Base-by-base conservation (phyloP, 2,888 invertebrate species). In the Anthrax anthrax region DNA sequence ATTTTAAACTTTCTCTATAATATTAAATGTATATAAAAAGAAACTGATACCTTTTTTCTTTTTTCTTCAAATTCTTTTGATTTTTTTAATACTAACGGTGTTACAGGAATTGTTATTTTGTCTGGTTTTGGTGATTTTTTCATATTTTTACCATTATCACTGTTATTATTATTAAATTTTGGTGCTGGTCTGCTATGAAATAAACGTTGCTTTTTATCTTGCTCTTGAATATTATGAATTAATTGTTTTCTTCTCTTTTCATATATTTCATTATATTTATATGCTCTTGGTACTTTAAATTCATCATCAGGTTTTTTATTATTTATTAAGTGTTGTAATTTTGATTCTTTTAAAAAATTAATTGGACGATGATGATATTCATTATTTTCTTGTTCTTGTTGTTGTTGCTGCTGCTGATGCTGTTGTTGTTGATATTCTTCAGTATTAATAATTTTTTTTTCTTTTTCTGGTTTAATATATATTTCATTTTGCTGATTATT, bases 181-280 rank as follows among this genome's bases (percentile, higher is more conserved):
- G 66, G 66, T 17, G 55, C 59, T 4, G 66, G 67, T 0, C 60
- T 57, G 39, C 67, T 63, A 18, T 58, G 63, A 50, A 67, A 67
- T 46, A 61, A 49, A 2, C 67, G 58, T 38, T 56, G 58, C 46
- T 63, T 64, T 1, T 57, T 59, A 37, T 65, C 64, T 27, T 65
- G 62, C 19, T 64, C 58, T 6, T 53, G 42, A 6, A 57, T 54
- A 9, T 53, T 55, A 1, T 53, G 54, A 18, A 58, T 39, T 1
- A 55, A 54, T 23, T 53, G 54, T 29, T 61, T 55, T 0, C 58
- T 58, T 12, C 60, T 62, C 10, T 50, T 53, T 40, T 63, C 56
- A 42, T 67, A 67, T 0, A 63, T 43, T 37, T 62, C 58, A 41
- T 57, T 59, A 39, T 58, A 60, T 1, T 55, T 52, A 40, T 62